Percentiles rank a stretch among this genome's conserved stretches.
Conservation (phyloP, 2,797 vertebrate species). For the Perdix hodgsoniae region DNA sequence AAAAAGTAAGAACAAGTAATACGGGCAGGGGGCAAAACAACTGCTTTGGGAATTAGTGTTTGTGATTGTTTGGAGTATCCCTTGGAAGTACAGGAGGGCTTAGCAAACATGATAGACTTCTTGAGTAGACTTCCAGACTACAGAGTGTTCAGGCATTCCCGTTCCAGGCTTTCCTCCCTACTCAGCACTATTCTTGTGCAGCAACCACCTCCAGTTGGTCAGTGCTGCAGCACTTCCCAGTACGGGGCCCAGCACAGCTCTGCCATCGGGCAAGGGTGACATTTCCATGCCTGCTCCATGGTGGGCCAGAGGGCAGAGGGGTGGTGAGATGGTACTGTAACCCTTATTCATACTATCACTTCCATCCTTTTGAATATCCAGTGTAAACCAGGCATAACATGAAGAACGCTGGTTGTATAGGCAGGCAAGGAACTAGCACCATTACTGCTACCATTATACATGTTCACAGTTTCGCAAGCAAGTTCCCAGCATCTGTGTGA, state of each 20-base stretch:
- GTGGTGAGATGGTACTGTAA: neutral
- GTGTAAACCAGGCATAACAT: neutral
- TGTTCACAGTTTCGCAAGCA: neutral
- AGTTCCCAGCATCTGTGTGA: neutral
- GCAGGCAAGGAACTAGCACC: neutral
- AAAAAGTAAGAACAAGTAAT: neutral
- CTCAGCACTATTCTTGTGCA: fast-evolving
- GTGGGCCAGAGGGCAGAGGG: neutral
- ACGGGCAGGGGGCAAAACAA: neutral
- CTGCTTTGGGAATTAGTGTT: neutral
- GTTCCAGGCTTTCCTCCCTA: neutral
- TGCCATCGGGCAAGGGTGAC: neutral
- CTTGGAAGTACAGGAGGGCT: neutral
- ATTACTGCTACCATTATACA: neutral
- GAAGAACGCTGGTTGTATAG: neutral
- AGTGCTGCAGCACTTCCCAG: neutral
- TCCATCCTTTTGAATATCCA: neutral
- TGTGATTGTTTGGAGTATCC: neutral
- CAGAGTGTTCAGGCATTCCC: neutral
- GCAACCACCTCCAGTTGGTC: neutral
- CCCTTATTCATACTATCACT: neutral
- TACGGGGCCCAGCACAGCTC: neutral
- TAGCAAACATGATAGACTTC: neutral
- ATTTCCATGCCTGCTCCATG: neutral
- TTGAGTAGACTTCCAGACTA: too few species aligned